Evolutionary conservation across 2,113 vertebrate genomes (phyloP).

Genomic region (Callopanchax toddi): DNA sequence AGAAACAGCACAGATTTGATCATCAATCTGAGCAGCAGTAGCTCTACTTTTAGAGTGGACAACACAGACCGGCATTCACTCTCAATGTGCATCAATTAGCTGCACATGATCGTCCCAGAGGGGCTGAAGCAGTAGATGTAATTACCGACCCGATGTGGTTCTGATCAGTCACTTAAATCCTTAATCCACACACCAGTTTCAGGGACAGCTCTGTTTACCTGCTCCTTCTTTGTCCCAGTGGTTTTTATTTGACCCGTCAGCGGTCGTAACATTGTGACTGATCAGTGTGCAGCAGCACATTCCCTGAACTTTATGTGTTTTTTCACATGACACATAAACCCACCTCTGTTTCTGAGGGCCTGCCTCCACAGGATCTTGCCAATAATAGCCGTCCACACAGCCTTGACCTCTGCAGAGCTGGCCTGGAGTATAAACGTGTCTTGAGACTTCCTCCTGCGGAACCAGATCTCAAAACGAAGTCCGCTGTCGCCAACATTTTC

Average conservation of each 20-base stretch:
- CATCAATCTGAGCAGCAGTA: background rate
- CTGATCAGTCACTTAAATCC: too few relatives aligned
- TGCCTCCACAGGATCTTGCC: conserved; percentile 87
- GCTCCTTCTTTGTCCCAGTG: too few relatives aligned
- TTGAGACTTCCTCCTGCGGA: conserved; percentile 84
- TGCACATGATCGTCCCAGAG: background rate
- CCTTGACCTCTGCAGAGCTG: conserved; percentile 80
- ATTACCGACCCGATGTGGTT: too few relatives aligned
- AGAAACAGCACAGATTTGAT: too few relatives aligned
- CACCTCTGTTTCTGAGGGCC: conserved; percentile 86
- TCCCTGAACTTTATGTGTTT: too few relatives aligned
- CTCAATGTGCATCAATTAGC: background rate
- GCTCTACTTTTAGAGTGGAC: too few relatives aligned
- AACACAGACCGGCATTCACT: background rate
- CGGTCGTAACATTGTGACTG: too few relatives aligned
- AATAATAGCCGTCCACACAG: conserved; percentile 81
- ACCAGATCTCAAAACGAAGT: conserved; percentile 89
- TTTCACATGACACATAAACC: conserved; percentile 3
- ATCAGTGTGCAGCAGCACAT: too few relatives aligned
- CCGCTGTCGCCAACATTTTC: conserved; percentile 86
- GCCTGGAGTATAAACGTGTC: conserved; percentile 87
- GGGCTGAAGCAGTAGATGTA: background rate
- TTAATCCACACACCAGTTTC: too few relatives aligned
- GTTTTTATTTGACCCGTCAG: too few relatives aligned
- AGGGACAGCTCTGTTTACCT: too few relatives aligned